Evolutionary conservation across 2,113 vertebrate species (phyloP).

Genomic region (Onychostruthus taczanowskii): DNA sequence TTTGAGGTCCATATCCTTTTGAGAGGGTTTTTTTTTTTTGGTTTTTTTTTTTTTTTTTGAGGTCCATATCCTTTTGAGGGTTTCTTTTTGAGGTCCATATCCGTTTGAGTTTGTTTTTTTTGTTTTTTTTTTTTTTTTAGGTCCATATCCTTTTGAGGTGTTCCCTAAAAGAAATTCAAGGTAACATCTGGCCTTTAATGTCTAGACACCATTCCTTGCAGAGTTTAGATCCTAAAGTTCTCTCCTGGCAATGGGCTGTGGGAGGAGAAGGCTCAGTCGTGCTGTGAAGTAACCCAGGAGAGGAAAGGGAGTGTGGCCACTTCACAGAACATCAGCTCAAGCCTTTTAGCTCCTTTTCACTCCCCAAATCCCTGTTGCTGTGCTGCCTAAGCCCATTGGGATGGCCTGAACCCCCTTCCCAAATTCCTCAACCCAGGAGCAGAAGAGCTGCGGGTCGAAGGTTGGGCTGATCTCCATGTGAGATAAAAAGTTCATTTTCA

Average conservation of each 20-base stretch:
- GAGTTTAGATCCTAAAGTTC: not conserved
- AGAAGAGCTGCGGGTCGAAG: fast-evolving
- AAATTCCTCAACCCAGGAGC: not conserved
- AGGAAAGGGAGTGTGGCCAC: not conserved
- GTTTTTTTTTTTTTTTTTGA: not conserved
- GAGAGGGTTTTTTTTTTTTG: not conserved
- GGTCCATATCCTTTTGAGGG: not conserved
- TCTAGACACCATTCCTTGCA: not conserved
- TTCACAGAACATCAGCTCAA: not conserved
- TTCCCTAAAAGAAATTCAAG: not conserved
- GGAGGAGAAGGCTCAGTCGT: not conserved
- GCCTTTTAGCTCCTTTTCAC: not conserved
- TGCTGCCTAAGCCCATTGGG: not conserved
- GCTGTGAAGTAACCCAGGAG: not conserved
- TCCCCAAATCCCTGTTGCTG: not conserved
- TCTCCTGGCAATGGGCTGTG: not conserved
- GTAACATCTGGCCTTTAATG: not conserved
- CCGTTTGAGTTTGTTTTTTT: not conserved
- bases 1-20: not conserved
- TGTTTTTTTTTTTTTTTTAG: not conserved
- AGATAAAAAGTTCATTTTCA: not conserved
- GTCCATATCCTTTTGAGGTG: not conserved
- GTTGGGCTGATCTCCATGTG: not conserved
- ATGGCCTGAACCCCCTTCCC: not conserved
- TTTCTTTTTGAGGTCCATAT: not conserved